Conservation (phyloP, 2,888 invertebrate genomes). For the Colletes collaris region DNA sequence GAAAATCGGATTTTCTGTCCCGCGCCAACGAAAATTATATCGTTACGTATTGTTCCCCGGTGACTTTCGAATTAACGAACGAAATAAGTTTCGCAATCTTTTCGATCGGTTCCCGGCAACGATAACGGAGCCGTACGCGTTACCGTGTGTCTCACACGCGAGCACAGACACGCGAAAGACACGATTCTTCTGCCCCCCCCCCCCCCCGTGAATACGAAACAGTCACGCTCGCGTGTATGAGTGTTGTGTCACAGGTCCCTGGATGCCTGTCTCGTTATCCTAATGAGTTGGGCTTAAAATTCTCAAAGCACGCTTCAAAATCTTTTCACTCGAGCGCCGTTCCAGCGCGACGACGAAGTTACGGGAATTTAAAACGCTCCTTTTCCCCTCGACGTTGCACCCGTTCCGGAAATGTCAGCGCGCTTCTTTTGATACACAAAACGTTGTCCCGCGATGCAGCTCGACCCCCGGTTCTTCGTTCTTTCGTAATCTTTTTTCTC, state of each 20-base stretch:
- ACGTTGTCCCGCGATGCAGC: conserved; percentile 1
- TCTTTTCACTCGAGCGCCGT: conserved; percentile 50
- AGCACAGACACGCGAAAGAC: not conserved
- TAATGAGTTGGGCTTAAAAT: conserved; percentile 64
- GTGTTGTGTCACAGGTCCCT: conserved; percentile 45
- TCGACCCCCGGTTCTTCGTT: not conserved
- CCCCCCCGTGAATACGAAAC: conserved; percentile 48
- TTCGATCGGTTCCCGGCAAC: conserved; percentile 35
- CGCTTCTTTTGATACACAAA: conserved; percentile 32
- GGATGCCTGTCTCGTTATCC: conserved; percentile 64
- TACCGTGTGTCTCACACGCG: not conserved
- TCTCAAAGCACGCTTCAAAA: conserved; percentile 60
- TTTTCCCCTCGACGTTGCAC: conserved; percentile 16
- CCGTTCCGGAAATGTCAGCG: conserved; percentile 34
- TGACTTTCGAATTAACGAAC: conserved; percentile 32
- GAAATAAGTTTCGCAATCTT: conserved; percentile 46
- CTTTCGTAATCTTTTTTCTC: not conserved
- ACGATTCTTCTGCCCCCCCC: not conserved
- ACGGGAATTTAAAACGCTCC: conserved; percentile 52
- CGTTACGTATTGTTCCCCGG: not conserved
- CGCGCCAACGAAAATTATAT: conserved; percentile 10
- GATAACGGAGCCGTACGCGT: conserved; percentile 30
- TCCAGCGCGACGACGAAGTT: conserved; percentile 35
- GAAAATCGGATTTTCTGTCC: conserved; percentile 1
- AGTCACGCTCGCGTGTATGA: conserved; percentile 30